Conservation (phyloP, 1,140 invertebrate species). For the Diachasma alloeum region DNA sequence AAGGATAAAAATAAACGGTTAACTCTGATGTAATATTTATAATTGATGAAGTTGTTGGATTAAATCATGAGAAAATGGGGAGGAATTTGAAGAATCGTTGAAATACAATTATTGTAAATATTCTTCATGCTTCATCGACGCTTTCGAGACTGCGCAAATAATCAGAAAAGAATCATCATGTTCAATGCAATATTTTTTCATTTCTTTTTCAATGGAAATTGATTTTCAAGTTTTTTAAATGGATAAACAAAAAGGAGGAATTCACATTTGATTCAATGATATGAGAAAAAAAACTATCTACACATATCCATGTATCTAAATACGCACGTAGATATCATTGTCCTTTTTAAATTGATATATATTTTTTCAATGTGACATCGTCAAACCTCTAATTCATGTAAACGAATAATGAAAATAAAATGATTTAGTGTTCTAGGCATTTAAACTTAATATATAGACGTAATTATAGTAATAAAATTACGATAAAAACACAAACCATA, state of each 20-base stretch:
- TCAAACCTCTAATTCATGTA: slow-evolving; percentile 25
- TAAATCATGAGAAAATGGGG: not conserved
- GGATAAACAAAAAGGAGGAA: not conserved
- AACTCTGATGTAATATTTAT: slow-evolving; percentile 3
- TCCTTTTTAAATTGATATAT: slow-evolving; percentile 53
- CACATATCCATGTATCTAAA: slow-evolving; percentile 49
- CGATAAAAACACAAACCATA: slow-evolving; percentile 24
- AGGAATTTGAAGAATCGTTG: not conserved
- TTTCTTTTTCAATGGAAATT: not conserved
- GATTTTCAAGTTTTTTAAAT: not conserved
- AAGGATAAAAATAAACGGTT: not conserved
- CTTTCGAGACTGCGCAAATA: not conserved
- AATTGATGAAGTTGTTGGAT: not conserved
- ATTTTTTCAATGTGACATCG: slow-evolving; percentile 59
- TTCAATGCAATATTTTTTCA: not conserved
- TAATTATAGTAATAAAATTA: slow-evolving; percentile 12
- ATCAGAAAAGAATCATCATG: not conserved
- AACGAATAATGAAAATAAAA: slow-evolving; percentile 15
- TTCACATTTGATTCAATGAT: not conserved
- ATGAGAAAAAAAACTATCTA: slow-evolving; percentile 14
- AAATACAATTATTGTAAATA: slow-evolving; percentile 5
- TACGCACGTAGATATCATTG: slow-evolving; percentile 43
- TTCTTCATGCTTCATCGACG: not conserved
- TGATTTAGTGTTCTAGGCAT: slow-evolving; percentile 23
- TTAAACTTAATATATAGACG: slow-evolving; percentile 23